Conservation (phyloP, 2,888 invertebrate species). For the Nineta flava region DNA sequence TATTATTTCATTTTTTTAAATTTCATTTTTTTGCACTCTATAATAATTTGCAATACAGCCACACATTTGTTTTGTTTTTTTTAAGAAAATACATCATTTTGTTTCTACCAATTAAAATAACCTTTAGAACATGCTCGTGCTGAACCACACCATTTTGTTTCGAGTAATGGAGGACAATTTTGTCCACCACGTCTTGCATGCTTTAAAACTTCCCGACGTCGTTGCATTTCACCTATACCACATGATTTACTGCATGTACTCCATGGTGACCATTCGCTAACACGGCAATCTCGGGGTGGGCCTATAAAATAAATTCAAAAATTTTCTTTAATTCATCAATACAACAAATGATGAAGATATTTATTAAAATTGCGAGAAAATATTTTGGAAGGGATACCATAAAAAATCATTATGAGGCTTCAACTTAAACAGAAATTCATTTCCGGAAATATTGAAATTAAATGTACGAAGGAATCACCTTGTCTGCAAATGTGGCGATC, state of each 20-base stretch:
- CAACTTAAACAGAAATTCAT: too few relatives aligned
- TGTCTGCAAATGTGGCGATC: too few relatives aligned
- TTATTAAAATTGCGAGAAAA: too few relatives aligned
- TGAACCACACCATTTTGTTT: constrained; percentile 80
- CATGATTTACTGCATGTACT: constrained; percentile 75
- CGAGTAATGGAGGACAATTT: constrained; percentile 67
- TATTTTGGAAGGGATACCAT: too few relatives aligned
- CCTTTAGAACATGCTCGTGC: constrained; percentile 45
- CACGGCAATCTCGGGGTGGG: constrained; percentile 64
- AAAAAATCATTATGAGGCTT: too few relatives aligned
- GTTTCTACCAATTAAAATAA: constrained; percentile 43
- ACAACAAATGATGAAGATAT: too few relatives aligned
- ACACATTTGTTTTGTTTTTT: too few relatives aligned
- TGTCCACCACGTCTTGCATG: constrained; percentile 65
- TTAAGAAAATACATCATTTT: too few relatives aligned
- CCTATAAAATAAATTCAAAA: constrained; percentile 22
- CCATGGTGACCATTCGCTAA: constrained; percentile 78
- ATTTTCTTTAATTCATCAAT: too few relatives aligned
- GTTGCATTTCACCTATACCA: constrained; percentile 75
- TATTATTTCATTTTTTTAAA: too few relatives aligned
- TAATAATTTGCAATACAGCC: neutral
- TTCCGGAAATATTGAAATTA: too few relatives aligned
- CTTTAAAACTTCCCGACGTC: constrained; percentile 60
- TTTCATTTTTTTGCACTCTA: neutral
- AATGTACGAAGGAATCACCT: too few relatives aligned